These are phyloP conservation scores for Eidolon helvum DNA, from an alignment of 2,113 vertebrate genomes.

Conservation along the genomic window DNA sequence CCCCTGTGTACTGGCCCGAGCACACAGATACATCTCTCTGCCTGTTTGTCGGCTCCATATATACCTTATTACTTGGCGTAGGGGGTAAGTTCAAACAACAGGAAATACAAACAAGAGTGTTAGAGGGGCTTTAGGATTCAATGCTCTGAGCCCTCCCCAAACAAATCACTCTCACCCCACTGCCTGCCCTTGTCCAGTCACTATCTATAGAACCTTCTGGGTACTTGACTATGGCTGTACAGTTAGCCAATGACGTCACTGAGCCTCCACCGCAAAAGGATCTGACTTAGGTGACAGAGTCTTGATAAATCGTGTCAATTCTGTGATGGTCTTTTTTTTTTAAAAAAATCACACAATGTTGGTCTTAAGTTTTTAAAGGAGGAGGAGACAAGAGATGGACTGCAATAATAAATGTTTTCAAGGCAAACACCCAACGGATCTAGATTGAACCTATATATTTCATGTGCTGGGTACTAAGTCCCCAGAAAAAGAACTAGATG, in stretches of 20 bases:
- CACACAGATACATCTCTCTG: neutral
- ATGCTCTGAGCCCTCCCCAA: neutral
- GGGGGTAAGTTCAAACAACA: slow-evolving; percentile 77
- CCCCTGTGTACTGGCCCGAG: too few relatives aligned
- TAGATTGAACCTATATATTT: slow-evolving; percentile 29
- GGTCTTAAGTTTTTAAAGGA: neutral
- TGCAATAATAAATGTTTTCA: neutral
- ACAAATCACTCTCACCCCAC: neutral
- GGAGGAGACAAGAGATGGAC: neutral
- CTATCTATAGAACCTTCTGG: slow-evolving; percentile 58
- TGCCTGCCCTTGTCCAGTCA: neutral
- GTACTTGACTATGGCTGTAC: neutral
- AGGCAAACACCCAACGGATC: neutral
- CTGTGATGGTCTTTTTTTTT: slow-evolving; percentile 71
- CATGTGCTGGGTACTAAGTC: neutral
- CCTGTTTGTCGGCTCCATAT: neutral
- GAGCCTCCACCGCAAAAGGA: slow-evolving; percentile 64
- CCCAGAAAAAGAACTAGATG: neutral
- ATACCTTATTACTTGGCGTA: slow-evolving; percentile 72
- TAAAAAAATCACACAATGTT: slow-evolving; percentile 47
- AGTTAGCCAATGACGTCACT: slow-evolving; percentile 55
- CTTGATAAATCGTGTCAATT: slow-evolving; percentile 82
- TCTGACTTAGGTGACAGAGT: slow-evolving; percentile 84
- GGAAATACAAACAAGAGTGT: slow-evolving; percentile 21
- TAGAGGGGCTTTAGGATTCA: slow-evolving; percentile 51